Percentiles rank a stretch among this genome's conserved stretches.
phyloP scores from a whole-genome alignment of 2,888 invertebrate genomes.

The Epinotia bilunana region DNA sequence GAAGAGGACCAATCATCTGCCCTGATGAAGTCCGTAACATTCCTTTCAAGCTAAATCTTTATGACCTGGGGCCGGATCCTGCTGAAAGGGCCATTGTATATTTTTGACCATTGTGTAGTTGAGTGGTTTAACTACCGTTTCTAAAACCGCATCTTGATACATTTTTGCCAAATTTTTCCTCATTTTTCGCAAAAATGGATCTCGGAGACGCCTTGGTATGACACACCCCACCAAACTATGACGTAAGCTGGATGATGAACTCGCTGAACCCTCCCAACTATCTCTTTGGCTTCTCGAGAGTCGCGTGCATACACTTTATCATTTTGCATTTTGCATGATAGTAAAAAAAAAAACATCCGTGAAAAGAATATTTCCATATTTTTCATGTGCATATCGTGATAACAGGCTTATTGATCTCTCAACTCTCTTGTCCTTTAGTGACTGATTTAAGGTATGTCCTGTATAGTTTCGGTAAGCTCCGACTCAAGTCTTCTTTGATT shows the following conservation, averaged over 20 bases:
- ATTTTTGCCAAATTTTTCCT: conserved; percentile 32
- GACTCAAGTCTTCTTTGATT: too few relatives aligned
- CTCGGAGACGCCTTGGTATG: conserved; percentile 15
- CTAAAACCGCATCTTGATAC: conserved; percentile 31
- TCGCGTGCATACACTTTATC: conserved; percentile 14
- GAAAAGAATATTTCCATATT: conserved; percentile 19
- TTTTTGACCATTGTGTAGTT: conserved; percentile 11
- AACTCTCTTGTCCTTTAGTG: conserved; percentile 36
- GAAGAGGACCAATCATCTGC: conserved; percentile 27
- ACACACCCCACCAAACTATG: conserved; percentile 12
- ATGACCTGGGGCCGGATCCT: too few relatives aligned
- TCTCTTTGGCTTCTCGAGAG: conserved; percentile 19
- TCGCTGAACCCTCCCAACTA: conserved; percentile 2
- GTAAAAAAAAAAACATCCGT: background rate
- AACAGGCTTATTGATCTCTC: conserved; percentile 23
- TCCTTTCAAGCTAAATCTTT: conserved; percentile 1
- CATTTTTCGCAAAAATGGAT: conserved; percentile 33
- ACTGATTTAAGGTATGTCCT: background rate
- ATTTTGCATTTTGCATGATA: conserved; percentile 30
- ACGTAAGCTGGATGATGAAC: conserved; percentile 10
- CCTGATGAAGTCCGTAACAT: conserved; percentile 9
- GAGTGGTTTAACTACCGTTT: conserved; percentile 31
- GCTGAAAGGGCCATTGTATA: background rate
- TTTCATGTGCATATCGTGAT: conserved; percentile 11
- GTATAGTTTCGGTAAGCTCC: too few relatives aligned